Evolutionary conservation across 2,888 invertebrate genomes (phyloP), one percentile per base, ranked within the genome.

Genomic region (Coenonympha glycerion): DNA sequence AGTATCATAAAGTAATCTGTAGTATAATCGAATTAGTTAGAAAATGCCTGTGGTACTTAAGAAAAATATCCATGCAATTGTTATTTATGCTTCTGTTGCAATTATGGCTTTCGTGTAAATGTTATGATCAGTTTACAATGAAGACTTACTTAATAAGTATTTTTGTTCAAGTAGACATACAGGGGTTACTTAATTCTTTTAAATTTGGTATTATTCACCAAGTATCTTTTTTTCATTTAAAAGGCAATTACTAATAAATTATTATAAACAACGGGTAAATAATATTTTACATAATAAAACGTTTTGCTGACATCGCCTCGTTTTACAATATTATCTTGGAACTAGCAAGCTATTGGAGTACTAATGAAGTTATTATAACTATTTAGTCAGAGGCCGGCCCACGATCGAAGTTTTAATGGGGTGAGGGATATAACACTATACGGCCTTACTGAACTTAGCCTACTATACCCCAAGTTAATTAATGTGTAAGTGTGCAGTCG

Each of bases 11-110:
- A 31, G 31, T 4, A 31, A 40, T 46, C 18, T 47, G 41, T 49
- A 49, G 42, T 15, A 5, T 42, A 49, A 45, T 15, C 41, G 33
- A 37, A 41, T 39, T 45, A 49, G 49, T 26, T 54, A 52, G 42
- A 47, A 51, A 48, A 49, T 49, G 44, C 41, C 44, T 45, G 47
- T 22, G 34, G 54, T 59, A 58, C 55, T 56, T 59, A 49, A 54
- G 24, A 2, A 40, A 39, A 46, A 33, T 42, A 22, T 49, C 44
- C 42, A 54, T 52, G 44, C 47, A 24, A 44, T 46, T 44, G 26
- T 46, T 52, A 55, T 52, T 56, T 59, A 47, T 49, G 19, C 36
- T 52, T 53, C 30, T 28, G 26, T 36, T 18, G 39, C 8, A 6
- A 16, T 15, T 2, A 3, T 22, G 37, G 49, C 37, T 44, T 30